Percentiles rank a stretch among this genome's conserved stretches.
Conservation (phyloP, 2,797 vertebrate species). For the Pteronotus mesoamericanus region DNA sequence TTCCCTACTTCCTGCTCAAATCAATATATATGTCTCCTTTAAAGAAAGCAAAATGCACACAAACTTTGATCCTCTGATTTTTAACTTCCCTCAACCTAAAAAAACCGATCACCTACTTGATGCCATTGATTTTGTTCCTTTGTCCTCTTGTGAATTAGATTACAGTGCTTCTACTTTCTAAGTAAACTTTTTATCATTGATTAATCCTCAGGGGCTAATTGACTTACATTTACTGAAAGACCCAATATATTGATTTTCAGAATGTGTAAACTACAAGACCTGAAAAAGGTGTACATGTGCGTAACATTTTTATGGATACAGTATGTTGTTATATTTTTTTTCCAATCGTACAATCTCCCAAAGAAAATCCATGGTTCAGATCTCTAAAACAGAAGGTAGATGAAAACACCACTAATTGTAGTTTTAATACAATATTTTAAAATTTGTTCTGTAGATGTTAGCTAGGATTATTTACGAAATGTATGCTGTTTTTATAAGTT, state of each 20-base stretch:
- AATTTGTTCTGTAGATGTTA: not conserved
- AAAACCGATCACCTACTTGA: not conserved
- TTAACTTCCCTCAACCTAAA: slow-evolving; percentile 5
- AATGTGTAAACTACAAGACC: slow-evolving; percentile 12
- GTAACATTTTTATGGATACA: not conserved
- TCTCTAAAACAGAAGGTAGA: not conserved
- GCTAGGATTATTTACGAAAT: not conserved
- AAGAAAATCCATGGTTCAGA: not conserved
- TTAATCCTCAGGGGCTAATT: slow-evolving; percentile 24
- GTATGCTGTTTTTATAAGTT: not conserved
- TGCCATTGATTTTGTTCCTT: slow-evolving; percentile 34
- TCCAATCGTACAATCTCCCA: not conserved
- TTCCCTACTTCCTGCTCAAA: slow-evolving; percentile 14
- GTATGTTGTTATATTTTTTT: slow-evolving; percentile 8
- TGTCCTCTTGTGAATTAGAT: slow-evolving; percentile 39
- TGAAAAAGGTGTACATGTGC: not conserved
- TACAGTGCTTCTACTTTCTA: not conserved
- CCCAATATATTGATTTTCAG: slow-evolving; percentile 41
- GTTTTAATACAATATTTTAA: not conserved
- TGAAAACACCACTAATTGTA: slow-evolving; percentile 6
- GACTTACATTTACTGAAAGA: slow-evolving; percentile 41
- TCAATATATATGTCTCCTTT: slow-evolving; percentile 19
- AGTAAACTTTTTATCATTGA: slow-evolving; percentile 50
- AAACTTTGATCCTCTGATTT: slow-evolving; percentile 17
- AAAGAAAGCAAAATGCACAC: slow-evolving; percentile 5